Base-by-base conservation (phyloP, 92 coral and sea anemone genomes). In the Palythoa heliodiscus region DNA sequence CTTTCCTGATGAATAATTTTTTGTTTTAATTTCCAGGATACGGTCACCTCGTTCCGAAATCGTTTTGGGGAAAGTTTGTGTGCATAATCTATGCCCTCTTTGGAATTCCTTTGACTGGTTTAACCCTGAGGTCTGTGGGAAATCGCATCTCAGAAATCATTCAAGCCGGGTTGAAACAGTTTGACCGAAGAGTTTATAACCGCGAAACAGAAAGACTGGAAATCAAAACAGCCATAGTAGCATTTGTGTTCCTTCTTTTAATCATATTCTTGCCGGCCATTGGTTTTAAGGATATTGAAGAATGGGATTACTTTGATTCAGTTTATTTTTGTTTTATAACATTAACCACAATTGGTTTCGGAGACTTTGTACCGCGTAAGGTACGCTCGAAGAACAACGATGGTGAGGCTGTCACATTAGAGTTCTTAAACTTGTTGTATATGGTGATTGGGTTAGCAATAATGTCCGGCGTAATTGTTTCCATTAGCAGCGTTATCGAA, bases 391-490 rank as follows among this genome's bases (percentile, higher is more conserved):
- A 53, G 0, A 16, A 64, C 23, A 52, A 71, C 64, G 68, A 88
- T 4, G 92, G 87, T 0, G 73, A 86, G 48, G 82, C 82, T 1
- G 93, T 89, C 6, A 81, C 92, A 22, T 58, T 97, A 53, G 99
- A 97, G 87, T 91, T 97, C 54, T 91, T 95, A 10, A 95, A 97
- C 53, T 89, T 97, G 43, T 76, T 97, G 17, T 97, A 97, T 54
- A 93, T 97, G 95, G 99, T 97, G 38, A 91, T 97, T 15, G 99
- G 99, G 11, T 70, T 97, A 6, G 99, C 99, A 8, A 93, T 97
- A 4, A 97, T 97, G 99, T 97, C 99, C 14, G 98, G 99, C 53
- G 99, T 97, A 4, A 92, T 97, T 55, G 99, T 97, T 4, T 92
- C 99, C 5, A 97, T 97, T 3, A 94, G 98, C 61, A 98, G 99